phyloP scores from a whole-genome alignment of 1,140 invertebrate species.

The Eupristina koningsbergeri region DNA sequence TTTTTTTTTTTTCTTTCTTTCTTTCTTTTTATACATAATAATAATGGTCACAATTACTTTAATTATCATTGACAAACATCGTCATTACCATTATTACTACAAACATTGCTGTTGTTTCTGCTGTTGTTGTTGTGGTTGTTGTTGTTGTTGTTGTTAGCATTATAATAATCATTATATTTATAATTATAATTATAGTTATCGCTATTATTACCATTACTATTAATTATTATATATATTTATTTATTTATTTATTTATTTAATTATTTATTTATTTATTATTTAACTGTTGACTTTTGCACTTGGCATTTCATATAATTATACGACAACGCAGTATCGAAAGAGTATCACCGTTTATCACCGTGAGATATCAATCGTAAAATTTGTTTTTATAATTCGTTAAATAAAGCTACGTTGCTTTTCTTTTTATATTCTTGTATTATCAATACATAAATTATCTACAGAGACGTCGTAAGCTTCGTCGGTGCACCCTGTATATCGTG shows the following conservation, averaged over 20 bases:
- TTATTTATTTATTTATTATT: slow-evolving; percentile 40
- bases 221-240: too few relatives aligned
- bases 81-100: slow-evolving; percentile 41
- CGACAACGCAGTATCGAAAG: slow-evolving; percentile 43
- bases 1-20: too few relatives aligned
- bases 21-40: too few relatives aligned
- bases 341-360: slow-evolving; percentile 54
- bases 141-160: slow-evolving; percentile 22
- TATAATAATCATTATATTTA: too few relatives aligned
- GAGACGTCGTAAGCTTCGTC: slow-evolving; percentile 57
- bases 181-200: slow-evolving; percentile 8
- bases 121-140: slow-evolving; percentile 19
- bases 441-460: slow-evolving; percentile 60
- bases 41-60: slow-evolving; percentile 36
- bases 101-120: slow-evolving; percentile 25
- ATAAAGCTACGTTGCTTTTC: slow-evolving; percentile 49
- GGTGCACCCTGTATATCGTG: slow-evolving; percentile 71
- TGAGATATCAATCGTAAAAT: slow-evolving; percentile 51
- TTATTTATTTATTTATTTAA: slow-evolving; percentile 43
- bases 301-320: slow-evolving; percentile 43
- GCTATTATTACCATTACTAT: slow-evolving; percentile 18
- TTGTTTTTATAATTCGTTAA: slow-evolving; percentile 48
- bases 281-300: slow-evolving; percentile 47
- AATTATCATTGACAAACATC: slow-evolving; percentile 42
- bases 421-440: slow-evolving; percentile 28